Evolutionary conservation across 2,888 invertebrate genomes (phyloP).

Genomic region (Tenthredo mesomela): DNA sequence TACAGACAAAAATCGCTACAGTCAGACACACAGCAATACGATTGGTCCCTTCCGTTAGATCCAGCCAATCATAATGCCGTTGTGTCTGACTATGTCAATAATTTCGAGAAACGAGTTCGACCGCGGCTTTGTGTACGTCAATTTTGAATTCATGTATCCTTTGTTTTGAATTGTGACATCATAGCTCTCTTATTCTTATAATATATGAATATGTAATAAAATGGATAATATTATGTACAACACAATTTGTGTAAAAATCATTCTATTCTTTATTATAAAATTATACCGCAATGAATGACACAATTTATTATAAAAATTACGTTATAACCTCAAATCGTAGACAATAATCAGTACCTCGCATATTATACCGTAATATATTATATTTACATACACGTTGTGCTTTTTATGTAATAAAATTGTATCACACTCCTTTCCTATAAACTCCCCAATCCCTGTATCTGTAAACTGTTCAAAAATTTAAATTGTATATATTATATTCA

Average conservation of each 20-base stretch:
- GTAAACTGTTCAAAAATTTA: not conserved
- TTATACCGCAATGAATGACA: not conserved
- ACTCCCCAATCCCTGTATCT: not conserved
- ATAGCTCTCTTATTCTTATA: not conserved
- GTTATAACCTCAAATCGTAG: not conserved
- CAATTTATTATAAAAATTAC: not conserved
- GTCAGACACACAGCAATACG: too few species aligned
- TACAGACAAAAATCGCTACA: too few species aligned
- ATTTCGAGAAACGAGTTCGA: too few species aligned
- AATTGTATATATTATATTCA: not conserved
- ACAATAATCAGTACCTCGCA: conserved; percentile 1
- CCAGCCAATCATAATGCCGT: too few species aligned
- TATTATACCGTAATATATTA: not conserved
- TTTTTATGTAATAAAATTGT: not conserved
- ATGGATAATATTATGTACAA: not conserved
- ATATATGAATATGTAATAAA: not conserved
- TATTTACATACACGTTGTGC: not conserved
- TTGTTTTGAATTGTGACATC: not conserved
- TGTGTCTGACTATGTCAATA: too few species aligned
- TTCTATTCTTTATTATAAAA: not conserved
- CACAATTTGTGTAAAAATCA: not conserved
- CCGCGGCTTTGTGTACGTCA: not conserved
- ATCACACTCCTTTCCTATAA: not conserved
- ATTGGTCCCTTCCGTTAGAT: too few species aligned
- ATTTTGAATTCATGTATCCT: not conserved